Conservation (phyloP, 2,888 invertebrate genomes). For the Orchestes rusci region DNA sequence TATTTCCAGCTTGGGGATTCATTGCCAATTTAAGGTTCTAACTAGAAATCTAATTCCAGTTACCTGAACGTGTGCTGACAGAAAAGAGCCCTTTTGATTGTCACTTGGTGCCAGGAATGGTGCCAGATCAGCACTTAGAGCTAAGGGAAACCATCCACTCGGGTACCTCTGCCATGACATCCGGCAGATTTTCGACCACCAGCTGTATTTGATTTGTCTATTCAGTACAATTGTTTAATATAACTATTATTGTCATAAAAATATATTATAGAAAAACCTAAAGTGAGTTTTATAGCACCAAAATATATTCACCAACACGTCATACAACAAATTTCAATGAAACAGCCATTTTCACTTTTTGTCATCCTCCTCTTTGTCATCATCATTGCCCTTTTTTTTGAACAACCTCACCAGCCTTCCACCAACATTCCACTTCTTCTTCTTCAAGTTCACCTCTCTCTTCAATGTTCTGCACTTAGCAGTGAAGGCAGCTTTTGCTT, state of each 20-base stretch:
- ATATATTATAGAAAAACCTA: slow-evolving; percentile 26
- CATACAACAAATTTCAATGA: too few species aligned
- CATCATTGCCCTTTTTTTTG: slow-evolving; percentile 13
- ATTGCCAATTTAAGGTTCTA: not conserved
- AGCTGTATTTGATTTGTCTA: too few species aligned
- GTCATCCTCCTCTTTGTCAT: too few species aligned
- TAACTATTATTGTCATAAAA: slow-evolving; percentile 30
- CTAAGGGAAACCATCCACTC: too few species aligned
- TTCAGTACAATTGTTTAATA: too few species aligned
- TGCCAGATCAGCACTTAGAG: too few species aligned
- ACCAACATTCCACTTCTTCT: slow-evolving; percentile 34
- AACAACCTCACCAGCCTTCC: slow-evolving; percentile 32
- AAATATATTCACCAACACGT: not conserved
- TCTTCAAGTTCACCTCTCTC: slow-evolving; percentile 24
- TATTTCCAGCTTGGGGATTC: too few species aligned
- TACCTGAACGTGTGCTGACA: slow-evolving; percentile 15
- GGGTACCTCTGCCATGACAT: too few species aligned
- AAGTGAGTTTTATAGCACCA: not conserved
- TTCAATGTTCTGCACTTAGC: slow-evolving; percentile 29
- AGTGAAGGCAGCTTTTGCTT: slow-evolving; percentile 23
- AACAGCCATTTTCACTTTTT: too few species aligned
- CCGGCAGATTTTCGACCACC: too few species aligned
- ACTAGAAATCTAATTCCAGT: slow-evolving; percentile 17
- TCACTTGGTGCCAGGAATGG: too few species aligned
- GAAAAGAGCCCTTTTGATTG: slow-evolving; percentile 5